Percentiles rank a stretch among this genome's conserved stretches.
These are phyloP conservation scores for Phodopus roborovskii DNA, from an alignment of 2,113 vertebrate genomes.

Conservation along the genomic window DNA sequence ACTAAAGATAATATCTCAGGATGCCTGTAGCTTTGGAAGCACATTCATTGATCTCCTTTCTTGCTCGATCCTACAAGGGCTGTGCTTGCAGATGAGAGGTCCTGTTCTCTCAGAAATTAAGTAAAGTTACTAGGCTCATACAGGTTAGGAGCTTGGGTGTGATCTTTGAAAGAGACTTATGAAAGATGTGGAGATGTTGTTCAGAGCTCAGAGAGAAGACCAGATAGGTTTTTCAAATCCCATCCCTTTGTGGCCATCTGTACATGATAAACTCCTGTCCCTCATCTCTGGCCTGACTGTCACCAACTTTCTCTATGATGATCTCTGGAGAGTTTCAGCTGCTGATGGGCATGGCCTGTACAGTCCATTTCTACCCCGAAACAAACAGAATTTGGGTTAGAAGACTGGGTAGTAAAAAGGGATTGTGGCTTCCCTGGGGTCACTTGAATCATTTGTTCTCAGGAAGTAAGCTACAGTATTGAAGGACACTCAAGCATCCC, in stretches of 20 bases:
- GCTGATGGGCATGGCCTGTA: neutral
- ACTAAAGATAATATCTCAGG: neutral
- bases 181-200: neutral
- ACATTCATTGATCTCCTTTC: neutral
- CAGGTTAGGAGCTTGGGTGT: neutral
- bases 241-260: neutral
- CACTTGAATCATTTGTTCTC: neutral
- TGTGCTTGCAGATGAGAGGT: neutral
- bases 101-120: neutral
- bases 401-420: neutral
- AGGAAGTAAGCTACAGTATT: neutral
- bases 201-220: neutral
- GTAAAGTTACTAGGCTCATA: neutral
- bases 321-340: neutral
- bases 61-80: neutral
- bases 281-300: neutral
- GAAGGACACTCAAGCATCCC: neutral
- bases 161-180: neutral
- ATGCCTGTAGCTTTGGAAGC: neutral
- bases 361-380: neutral
- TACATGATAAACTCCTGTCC: neutral
- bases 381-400: neutral
- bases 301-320: neutral
- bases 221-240: neutral
- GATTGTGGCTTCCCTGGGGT: neutral